Evolutionary conservation across 92 coral and sea anemone genomes (phyloP).

Genomic region (Zoanthus gigantus): DNA sequence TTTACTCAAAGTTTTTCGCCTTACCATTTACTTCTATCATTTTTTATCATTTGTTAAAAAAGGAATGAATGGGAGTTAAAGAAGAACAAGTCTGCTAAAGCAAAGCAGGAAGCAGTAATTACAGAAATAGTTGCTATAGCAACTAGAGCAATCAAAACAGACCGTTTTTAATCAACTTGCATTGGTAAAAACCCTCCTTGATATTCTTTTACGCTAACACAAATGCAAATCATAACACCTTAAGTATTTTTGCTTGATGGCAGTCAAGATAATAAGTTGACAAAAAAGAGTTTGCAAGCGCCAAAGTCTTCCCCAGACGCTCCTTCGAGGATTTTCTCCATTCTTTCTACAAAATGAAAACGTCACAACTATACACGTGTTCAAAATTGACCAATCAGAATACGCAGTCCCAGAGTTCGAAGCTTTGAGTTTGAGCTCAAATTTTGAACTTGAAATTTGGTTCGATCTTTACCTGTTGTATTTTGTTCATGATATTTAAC

Average conservation of each 20-base stretch:
- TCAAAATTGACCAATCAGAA: conserved; percentile 26
- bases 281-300: not conserved
- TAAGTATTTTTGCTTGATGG: not conserved
- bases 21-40: not conserved
- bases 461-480: conserved; percentile 12
- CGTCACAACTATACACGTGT: conserved; percentile 43
- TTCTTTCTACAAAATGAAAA: not conserved
- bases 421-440: conserved; percentile 46
- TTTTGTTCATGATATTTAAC: not conserved
- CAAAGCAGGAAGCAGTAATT: not conserved
- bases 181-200: not conserved
- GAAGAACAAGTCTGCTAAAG: not conserved
- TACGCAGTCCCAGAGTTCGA: conserved; percentile 29
- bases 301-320: not conserved
- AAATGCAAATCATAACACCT: not conserved
- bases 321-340: not conserved
- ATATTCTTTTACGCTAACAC: not conserved
- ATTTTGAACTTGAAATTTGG: conserved; percentile 34
- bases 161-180: not conserved
- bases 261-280: not conserved
- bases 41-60: not conserved
- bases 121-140: conserved; percentile 28
- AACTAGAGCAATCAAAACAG: conserved; percentile 21
- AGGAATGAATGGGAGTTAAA: not conserved
- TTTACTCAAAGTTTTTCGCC: not conserved